Conservation (phyloP, 2,797 vertebrate genomes). For the Vultur gryphus region DNA sequence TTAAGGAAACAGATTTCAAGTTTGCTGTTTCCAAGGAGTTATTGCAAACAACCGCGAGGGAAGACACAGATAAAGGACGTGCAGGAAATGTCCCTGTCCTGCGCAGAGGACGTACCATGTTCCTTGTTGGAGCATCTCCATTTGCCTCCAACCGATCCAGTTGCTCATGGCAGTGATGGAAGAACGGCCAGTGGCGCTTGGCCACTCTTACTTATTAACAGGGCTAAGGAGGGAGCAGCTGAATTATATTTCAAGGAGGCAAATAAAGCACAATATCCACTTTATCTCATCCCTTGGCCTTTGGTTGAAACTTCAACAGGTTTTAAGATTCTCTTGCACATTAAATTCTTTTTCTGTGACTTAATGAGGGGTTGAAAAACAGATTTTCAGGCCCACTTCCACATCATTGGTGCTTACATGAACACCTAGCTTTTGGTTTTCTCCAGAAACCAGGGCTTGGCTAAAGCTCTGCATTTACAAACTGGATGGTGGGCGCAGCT, state of each 20-base stretch:
- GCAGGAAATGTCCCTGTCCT: neutral
- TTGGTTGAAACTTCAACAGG: neutral
- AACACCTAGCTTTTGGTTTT: neutral
- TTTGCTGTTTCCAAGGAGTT: slow-evolving; percentile 7
- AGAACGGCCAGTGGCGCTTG: neutral
- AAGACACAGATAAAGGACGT: neutral
- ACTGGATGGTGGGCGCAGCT: neutral
- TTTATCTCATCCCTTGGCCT: neutral
- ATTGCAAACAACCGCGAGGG: neutral
- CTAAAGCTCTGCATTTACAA: neutral
- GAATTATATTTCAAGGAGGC: neutral
- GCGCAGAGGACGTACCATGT: neutral
- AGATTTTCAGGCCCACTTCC: neutral
- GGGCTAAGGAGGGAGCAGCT: neutral
- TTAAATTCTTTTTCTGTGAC: neutral
- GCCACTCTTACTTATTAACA: neutral
- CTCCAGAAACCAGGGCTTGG: neutral
- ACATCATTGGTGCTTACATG: neutral
- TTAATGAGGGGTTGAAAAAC: neutral
- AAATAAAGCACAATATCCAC: neutral
- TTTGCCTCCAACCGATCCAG: neutral
- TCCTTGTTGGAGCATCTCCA: rapidly evolving
- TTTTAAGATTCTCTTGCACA: neutral
- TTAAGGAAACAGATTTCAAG: slow-evolving; percentile 22
- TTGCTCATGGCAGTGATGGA: neutral